These are phyloP conservation scores for Gymnogyps californianus DNA, from an alignment of 2,113 vertebrate species.

Conservation along the genomic window DNA sequence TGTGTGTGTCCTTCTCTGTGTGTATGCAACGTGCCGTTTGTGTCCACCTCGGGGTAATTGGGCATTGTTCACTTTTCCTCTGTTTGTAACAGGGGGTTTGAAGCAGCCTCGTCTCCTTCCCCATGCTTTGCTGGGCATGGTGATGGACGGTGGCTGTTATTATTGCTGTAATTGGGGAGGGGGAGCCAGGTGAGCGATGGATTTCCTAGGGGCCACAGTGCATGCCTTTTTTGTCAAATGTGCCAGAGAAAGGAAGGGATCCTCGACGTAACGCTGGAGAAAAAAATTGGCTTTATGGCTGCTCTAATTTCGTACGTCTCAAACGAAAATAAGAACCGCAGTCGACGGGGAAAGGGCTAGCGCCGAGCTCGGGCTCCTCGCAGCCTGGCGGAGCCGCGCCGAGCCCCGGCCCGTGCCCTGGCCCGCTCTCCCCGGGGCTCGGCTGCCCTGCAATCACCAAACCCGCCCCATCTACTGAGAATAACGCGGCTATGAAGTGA, in stretches of 20 bases:
- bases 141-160: not conserved
- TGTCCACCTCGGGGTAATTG: not conserved
- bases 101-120: not conserved
- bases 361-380: not conserved
- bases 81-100: not conserved
- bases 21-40: not conserved
- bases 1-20: not conserved
- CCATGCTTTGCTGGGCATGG: not conserved
- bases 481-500: constrained; percentile 40
- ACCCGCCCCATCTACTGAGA: not conserved
- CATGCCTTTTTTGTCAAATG: constrained; percentile 16
- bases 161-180: not conserved
- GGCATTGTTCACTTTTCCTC: constrained; percentile 32
- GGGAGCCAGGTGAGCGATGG: not conserved
- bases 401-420: not conserved
- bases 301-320: not conserved
- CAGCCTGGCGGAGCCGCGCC: not conserved
- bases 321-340: not conserved
- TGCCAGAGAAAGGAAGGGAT: not conserved
- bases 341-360: not conserved
- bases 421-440: not conserved
- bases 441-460: not conserved
- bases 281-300: not conserved
- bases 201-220: not conserved
- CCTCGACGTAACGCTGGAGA: not conserved